These are phyloP conservation scores for Calameuta pallipes DNA, from an alignment of 2,888 invertebrate genomes.

Conservation along the genomic window DNA sequence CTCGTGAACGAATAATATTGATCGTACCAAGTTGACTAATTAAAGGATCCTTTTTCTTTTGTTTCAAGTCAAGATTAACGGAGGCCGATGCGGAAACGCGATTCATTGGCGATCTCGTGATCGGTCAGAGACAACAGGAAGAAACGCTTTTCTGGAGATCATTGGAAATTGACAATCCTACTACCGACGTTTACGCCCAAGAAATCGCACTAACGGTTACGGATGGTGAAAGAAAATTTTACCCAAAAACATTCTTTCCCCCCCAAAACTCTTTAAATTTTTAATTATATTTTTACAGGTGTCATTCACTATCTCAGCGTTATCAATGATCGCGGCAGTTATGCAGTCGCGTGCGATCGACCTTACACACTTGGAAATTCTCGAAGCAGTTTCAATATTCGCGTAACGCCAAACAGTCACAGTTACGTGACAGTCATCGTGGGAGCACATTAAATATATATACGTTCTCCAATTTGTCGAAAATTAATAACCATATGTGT, in stretches of 20 bases:
- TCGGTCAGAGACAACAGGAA: slow-evolving; percentile 52
- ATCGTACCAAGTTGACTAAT: not conserved
- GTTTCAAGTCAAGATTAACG: slow-evolving; percentile 23
- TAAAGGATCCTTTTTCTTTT: not conserved
- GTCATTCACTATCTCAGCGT: slow-evolving; percentile 52
- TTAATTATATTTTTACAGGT: slow-evolving; percentile 36
- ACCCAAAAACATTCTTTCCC: not conserved
- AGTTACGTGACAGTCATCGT: slow-evolving; percentile 49
- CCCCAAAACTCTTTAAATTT: not conserved
- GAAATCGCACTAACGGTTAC: slow-evolving; percentile 46
- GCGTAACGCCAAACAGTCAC: slow-evolving; percentile 53
- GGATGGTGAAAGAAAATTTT: slow-evolving; percentile 42
- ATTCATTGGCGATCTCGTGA: slow-evolving; percentile 57
- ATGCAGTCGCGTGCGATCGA: slow-evolving; percentile 56
- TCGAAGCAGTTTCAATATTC: slow-evolving; percentile 46
- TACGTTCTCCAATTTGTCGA: not conserved
- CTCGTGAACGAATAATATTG: not conserved
- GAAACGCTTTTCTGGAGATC: slow-evolving; percentile 56
- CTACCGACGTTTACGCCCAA: slow-evolving; percentile 47
- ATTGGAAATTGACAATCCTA: slow-evolving; percentile 55
- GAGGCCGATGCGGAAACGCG: slow-evolving; percentile 23
- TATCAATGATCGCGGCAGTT: slow-evolving; percentile 52
- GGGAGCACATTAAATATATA: slow-evolving; percentile 50
- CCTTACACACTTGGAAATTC: slow-evolving; percentile 48
- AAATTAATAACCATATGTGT: not conserved